phyloP scores from a whole-genome alignment of 2,888 invertebrate genomes.

The Hyposoter dolosus region DNA sequence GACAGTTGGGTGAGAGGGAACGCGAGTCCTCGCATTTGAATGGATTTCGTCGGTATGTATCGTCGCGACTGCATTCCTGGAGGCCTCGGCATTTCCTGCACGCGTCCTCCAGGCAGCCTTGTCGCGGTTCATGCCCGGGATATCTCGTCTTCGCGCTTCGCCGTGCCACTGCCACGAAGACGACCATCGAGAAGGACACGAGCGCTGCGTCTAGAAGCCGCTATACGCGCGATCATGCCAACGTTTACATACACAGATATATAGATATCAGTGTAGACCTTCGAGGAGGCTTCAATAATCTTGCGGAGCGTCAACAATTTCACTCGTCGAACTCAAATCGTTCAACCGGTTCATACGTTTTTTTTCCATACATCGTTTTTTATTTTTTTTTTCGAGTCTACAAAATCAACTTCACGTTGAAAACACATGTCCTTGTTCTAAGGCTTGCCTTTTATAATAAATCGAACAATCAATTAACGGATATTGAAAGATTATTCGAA shows the following conservation, averaged over 20 bases:
- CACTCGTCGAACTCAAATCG: background rate
- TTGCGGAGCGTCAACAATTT: constrained; percentile 9
- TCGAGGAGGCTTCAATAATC: constrained; percentile 14
- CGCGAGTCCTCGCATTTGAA: constrained; percentile 72
- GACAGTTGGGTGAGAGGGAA: constrained; percentile 9
- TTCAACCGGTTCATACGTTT: background rate
- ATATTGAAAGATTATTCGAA: constrained; percentile 8
- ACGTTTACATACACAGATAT: background rate
- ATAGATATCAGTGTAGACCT: background rate
- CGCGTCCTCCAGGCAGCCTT: constrained; percentile 81
- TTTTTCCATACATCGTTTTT: background rate
- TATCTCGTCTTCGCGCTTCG: constrained; percentile 6
- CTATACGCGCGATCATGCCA: constrained; percentile 10
- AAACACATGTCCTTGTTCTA: background rate
- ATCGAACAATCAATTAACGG: background rate
- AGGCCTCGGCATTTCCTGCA: constrained; percentile 79
- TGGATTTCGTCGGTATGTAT: constrained; percentile 80
- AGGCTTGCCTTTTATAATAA: background rate
- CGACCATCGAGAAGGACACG: constrained; percentile 28
- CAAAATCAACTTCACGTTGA: background rate
- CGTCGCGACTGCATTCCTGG: constrained; percentile 81
- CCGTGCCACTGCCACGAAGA: constrained; percentile 5
- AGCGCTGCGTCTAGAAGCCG: constrained; percentile 6
- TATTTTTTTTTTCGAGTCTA: background rate
- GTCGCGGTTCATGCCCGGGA: constrained; percentile 60